Percentiles rank a stretch among this genome's conserved stretches.
Evolutionary conservation across 2,797 vertebrate genomes (phyloP).

Genomic region (Oophaga sylvatica): DNA sequence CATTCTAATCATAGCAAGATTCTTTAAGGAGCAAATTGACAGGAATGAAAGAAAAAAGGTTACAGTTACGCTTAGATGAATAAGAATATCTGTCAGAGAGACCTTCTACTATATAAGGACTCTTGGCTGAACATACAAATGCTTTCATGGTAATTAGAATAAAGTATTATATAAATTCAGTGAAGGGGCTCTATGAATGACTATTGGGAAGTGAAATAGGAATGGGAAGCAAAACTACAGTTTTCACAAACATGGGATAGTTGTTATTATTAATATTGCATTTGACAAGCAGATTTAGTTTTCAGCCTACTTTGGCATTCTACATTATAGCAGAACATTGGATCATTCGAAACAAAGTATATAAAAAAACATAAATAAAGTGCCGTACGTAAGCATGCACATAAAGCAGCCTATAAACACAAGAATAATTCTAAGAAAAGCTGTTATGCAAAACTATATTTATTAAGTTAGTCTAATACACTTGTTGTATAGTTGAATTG

Average conservation of each 20-base stretch:
- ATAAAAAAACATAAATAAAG: too few relatives aligned
- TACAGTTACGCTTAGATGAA: not conserved
- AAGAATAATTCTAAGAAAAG: too few relatives aligned
- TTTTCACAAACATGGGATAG: not conserved
- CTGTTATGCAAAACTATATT: too few relatives aligned
- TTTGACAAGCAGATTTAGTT: too few relatives aligned
- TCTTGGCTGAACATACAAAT: not conserved
- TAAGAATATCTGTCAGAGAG: not conserved
- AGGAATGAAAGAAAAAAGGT: not conserved
- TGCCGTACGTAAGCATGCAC: too few relatives aligned
- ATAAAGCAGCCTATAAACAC: too few relatives aligned
- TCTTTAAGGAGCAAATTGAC: not conserved
- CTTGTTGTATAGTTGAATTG: too few relatives aligned
- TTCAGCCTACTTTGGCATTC: not conserved
- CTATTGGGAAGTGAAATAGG: not conserved
- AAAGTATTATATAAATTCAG: not conserved
- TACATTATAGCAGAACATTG: too few relatives aligned
- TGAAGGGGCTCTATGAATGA: not conserved
- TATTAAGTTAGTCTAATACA: too few relatives aligned
- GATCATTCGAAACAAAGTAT: too few relatives aligned
- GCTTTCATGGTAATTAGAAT: not conserved
- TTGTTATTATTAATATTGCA: not conserved
- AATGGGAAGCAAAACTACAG: not conserved
- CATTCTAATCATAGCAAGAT: not conserved
- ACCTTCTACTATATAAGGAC: not conserved